Percentiles rank a stretch among this genome's conserved stretches.
Evolutionary conservation across 2,797 vertebrate genomes (phyloP).

Genomic region (Knipowitschia caucasica): DNA sequence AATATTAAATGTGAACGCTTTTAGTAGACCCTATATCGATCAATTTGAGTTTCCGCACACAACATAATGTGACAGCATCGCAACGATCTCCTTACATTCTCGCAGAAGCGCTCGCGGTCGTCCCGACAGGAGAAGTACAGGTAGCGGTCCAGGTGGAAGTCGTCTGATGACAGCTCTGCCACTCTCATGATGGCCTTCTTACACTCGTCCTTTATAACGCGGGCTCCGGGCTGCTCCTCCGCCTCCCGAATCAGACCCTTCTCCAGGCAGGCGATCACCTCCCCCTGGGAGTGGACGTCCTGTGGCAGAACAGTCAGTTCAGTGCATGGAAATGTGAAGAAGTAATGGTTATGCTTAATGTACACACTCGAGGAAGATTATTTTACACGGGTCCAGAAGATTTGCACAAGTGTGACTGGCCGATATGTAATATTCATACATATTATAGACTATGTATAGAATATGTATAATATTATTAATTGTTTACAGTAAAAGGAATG

Average conservation of each 20-base stretch:
- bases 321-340: background rate
- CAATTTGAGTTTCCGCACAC: no score
- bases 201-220: slow-evolving; percentile 83
- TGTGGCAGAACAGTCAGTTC: slow-evolving; percentile 41
- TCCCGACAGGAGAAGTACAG: slow-evolving; percentile 93
- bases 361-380: background rate
- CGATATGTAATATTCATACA: no score
- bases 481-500: no score
- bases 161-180: slow-evolving; percentile 93
- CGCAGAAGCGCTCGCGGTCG: slow-evolving; percentile 93
- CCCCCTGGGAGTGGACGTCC: slow-evolving; percentile 95
- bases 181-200: slow-evolving; percentile 94
- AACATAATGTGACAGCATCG: no score
- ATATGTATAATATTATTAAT: no score
- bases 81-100: slow-evolving; percentile 91
- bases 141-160: slow-evolving; percentile 93
- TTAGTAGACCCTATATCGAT: no score
- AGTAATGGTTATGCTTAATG: background rate
- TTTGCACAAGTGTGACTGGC: no score
- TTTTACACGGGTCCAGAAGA: no score
- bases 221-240: slow-evolving; percentile 74
- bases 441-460: no score
- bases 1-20: no score
- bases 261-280: slow-evolving; percentile 94
- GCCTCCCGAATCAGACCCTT: slow-evolving; percentile 88